phyloP scores from a whole-genome alignment of 2,113 vertebrate genomes.

The Ranitomeya variabilis region DNA sequence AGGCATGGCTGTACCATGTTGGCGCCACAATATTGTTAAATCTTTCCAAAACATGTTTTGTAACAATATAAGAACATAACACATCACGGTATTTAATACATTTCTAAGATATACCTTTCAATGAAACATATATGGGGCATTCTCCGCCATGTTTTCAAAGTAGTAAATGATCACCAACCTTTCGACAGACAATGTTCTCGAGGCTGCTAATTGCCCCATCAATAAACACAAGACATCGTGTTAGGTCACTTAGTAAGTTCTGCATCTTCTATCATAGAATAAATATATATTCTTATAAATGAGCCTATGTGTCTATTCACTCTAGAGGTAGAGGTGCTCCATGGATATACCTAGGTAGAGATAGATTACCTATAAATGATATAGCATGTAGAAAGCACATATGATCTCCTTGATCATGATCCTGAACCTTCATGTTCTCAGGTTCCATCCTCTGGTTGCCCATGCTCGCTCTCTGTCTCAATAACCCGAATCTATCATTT shows the following conservation, averaged over 20 bases:
- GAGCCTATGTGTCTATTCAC: neutral
- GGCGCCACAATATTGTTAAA: neutral
- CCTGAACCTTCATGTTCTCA: neutral
- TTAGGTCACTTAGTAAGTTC: neutral
- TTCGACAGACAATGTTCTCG: neutral
- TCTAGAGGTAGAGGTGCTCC: conserved; percentile 4
- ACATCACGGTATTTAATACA: neutral
- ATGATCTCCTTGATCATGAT: neutral
- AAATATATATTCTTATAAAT: neutral
- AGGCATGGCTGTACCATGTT: neutral
- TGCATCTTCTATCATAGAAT: neutral
- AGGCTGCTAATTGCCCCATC: neutral
- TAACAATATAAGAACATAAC: neutral
- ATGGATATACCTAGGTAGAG: neutral
- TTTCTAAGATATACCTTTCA: neutral
- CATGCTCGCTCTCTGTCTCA: neutral
- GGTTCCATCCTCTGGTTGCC: neutral
- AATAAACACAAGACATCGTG: neutral
- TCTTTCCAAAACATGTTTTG: neutral
- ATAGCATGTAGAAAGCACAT: neutral
- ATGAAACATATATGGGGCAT: neutral
- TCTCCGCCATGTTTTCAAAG: neutral
- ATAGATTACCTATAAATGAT: neutral
- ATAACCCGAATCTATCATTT: neutral
- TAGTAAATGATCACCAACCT: neutral